Evolutionary conservation across 1,140 invertebrate genomes (phyloP), one percentile per base, ranked within the genome.

Genomic region (Samia ricini): DNA sequence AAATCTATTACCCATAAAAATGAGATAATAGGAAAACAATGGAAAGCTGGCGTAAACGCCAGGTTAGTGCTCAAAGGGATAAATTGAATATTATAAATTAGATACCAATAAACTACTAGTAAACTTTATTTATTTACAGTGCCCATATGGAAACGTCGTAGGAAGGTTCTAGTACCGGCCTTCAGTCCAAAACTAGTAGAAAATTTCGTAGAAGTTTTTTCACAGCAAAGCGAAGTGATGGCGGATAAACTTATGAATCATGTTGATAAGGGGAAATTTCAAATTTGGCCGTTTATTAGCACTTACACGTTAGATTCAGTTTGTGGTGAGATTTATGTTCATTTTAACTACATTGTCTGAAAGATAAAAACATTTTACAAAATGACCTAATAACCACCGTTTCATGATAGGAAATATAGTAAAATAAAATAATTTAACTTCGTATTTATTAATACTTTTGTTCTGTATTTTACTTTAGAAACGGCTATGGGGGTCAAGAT

Each of bases 131-230:
- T 8, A n/a, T 36, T 57, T 59, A n/a, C n/a, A 88, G 92, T 92
- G 33, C 70, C 81, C 18, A 96, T 96, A 79, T 98, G 97, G 97
- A 92, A 93, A 52, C 87, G 90, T 15, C 90, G 95, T n/a, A 91
- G 97, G 19, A 97, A 96, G 85, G 91, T 97, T 55, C 88, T 98
- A 7, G 95, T 96, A 1, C 97, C 97, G 7, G 94, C 96, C 0
- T 98, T 98, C 79, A 97, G 98, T 84, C 97, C 97, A 75, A 94
- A 94, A 74, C 96, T 97, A 57, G 85, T 98, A 2, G 94, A 97
- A 56, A 92, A 94, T 71, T 98, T 97, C 92, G 79, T 92, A 69
- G 74, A 90, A 79, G 78, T 92, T 2, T 97, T 98, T 81, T 94
- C 95, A 67, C 91, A 93, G 55, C 94, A 97, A 69, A 91, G 93